Conservation (phyloP, 2,113 vertebrate species). For the Coptodon bakossiorum region DNA sequence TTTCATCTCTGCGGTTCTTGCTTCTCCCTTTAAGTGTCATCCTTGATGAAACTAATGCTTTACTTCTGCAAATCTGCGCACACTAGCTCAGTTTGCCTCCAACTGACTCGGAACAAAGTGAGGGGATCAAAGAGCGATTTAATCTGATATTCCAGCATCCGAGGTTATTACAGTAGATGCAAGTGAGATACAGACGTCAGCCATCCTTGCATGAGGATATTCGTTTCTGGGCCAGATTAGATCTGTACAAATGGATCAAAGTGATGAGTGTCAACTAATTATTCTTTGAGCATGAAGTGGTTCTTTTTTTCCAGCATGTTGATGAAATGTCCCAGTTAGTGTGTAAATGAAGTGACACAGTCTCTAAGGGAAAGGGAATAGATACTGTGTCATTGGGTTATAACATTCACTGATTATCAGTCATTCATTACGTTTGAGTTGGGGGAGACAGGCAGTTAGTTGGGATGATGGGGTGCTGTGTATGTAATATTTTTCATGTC, state of each 20-base stretch:
- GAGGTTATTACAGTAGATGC: conserved; percentile 32
- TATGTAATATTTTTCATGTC: neutral
- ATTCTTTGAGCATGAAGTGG: conserved; percentile 21
- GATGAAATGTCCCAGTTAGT: conserved; percentile 27
- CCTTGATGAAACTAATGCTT: neutral
- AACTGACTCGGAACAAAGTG: conserved; percentile 32
- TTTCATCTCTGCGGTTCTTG: neutral
- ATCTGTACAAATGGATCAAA: conserved; percentile 34
- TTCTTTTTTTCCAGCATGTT: neutral
- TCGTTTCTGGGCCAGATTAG: conserved; percentile 13
- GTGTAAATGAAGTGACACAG: neutral
- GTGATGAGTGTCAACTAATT: conserved; percentile 23
- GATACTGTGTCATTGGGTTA: neutral
- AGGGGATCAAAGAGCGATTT: conserved; percentile 35
- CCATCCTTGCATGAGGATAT: neutral
- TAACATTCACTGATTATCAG: neutral
- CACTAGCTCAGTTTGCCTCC: neutral
- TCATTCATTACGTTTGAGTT: neutral
- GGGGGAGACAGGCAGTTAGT: neutral
- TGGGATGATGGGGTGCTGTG: neutral
- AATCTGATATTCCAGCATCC: conserved; percentile 14
- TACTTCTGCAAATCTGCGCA: neutral
- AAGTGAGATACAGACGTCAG: neutral
- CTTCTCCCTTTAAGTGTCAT: neutral
- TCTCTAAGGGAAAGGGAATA: neutral